Evolutionary conservation across 2,888 invertebrate species (phyloP), one percentile per base, ranked within the genome.

Genomic region (Noctua pronuba): DNA sequence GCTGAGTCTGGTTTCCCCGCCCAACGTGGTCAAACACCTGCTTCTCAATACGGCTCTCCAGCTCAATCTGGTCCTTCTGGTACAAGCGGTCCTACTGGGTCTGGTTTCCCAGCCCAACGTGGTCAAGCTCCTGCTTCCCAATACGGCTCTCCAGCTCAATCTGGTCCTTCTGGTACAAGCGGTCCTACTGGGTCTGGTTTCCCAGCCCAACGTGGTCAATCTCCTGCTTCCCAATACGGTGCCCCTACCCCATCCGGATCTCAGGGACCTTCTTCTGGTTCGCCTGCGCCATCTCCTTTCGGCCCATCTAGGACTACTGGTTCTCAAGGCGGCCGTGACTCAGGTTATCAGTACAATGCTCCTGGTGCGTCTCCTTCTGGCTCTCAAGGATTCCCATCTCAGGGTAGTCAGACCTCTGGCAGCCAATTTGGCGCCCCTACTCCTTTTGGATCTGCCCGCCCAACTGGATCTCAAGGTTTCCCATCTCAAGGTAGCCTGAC

Each of bases 1-100:
- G 21, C 60, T 24, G 85, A 67, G 21, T 80, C 80, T 24, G 71
- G 71, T 6, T 72, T 73, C 35, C 74, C 77, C 18, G 49, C 77
- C 2, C 64, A 67, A 31, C 70, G 68, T 66, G 76, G 75, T 52
- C 78, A 80, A 58, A 38, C 62, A 58, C 31, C 75, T 46, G 44
- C 52, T 21, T 64, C 79, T 38, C 75, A 79, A 24, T 82, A 68
- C 11, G 38, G 73, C 7, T 62, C 82, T 2, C 70, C 80, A 55
- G 84, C 88, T 68, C 86, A 84, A 73, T 86, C 84, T 62, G 75
- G 77, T 41, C 31, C 55, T 38, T 77, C 88, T 65, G 82, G 81
- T 41, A 18, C 75, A 18, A 77, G 71, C 11, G 77, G 80, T 10
- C 67, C 31, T 18, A 24, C 60, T 24, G 85, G 71, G 21, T 80